A percentile compares a stretch with the other conserved stretches of the same genome.
These are phyloP conservation scores for Apantesis nais DNA, from an alignment of 2,888 invertebrate genomes.

Conservation along the genomic window DNA sequence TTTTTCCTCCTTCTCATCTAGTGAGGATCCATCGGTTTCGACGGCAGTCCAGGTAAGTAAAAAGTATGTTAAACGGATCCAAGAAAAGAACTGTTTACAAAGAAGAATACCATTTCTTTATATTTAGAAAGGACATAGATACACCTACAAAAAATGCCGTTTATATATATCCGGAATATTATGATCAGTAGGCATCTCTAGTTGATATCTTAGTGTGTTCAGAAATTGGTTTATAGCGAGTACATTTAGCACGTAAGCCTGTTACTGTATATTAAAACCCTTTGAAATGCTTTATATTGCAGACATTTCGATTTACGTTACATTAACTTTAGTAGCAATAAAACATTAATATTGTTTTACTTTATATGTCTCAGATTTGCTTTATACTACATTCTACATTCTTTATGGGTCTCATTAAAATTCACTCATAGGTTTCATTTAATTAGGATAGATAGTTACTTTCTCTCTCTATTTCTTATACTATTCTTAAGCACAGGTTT, in stretches of 20 bases:
- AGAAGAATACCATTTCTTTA: not conserved
- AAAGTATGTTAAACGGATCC: not conserved
- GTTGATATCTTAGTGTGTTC: conserved; percentile 20
- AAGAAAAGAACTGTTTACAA: not conserved
- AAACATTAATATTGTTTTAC: conserved; percentile 5
- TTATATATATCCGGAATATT: conserved; percentile 1
- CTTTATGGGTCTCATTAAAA: not conserved
- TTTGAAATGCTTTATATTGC: conserved; percentile 8
- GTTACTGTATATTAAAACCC: conserved; percentile 16
- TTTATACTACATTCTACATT: not conserved
- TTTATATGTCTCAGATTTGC: not conserved
- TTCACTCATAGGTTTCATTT: not conserved
- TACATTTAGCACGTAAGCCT: conserved; percentile 20
- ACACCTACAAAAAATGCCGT: not conserved
- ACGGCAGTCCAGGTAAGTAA: too few relatives aligned
- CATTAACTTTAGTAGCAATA: conserved; percentile 1
- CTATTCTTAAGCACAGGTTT: too few relatives aligned
- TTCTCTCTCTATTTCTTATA: not conserved
- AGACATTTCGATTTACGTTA: conserved; percentile 17
- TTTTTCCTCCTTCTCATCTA: too few relatives aligned
- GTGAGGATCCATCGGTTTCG: too few relatives aligned
- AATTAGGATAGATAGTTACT: not conserved
- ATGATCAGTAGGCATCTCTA: not conserved
- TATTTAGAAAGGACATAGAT: not conserved
- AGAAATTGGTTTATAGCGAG: conserved; percentile 25